Evolutionary conservation across 2,888 invertebrate genomes (phyloP).

Genomic region (Coelinius sp.): DNA sequence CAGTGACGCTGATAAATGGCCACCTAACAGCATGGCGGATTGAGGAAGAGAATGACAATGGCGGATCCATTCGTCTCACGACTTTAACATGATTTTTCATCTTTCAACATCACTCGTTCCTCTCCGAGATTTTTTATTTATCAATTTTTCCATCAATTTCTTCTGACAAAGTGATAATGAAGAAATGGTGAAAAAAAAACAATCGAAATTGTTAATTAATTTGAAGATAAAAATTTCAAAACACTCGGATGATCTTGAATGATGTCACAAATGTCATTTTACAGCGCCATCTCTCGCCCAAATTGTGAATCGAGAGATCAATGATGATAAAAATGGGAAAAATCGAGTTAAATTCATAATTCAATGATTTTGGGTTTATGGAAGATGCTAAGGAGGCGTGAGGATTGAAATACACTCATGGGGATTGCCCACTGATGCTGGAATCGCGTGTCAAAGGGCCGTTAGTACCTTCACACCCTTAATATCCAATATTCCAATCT

Average conservation of each 20-base stretch:
- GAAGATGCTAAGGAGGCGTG: not conserved
- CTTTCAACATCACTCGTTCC: not conserved
- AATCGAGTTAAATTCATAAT: not conserved
- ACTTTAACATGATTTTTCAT: conserved; percentile 23
- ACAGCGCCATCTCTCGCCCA: too few relatives aligned
- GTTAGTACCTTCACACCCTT: conserved; percentile 60
- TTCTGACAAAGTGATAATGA: too few relatives aligned
- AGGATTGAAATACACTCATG: conserved; percentile 12
- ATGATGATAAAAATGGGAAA: not conserved
- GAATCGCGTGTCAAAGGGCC: conserved; percentile 63
- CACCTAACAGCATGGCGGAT: conserved; percentile 61
- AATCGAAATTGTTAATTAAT: too few relatives aligned
- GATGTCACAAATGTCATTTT: too few relatives aligned
- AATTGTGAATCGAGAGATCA: too few relatives aligned
- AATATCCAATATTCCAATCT: conserved; percentile 63
- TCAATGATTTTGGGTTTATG: not conserved
- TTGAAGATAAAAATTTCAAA: too few relatives aligned
- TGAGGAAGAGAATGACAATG: conserved; percentile 21
- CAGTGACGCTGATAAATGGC: conserved; percentile 61
- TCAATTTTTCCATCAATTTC: too few relatives aligned
- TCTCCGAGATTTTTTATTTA: not conserved
- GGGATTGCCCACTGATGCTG: conserved; percentile 54
- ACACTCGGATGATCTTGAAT: too few relatives aligned
- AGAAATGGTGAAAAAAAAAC: too few relatives aligned
- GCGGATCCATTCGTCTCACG: conserved; percentile 22